Percentiles rank a stretch among this genome's conserved stretches.
Evolutionary conservation across 1,140 invertebrate genomes (phyloP).

Genomic region (Physella acuta): DNA sequence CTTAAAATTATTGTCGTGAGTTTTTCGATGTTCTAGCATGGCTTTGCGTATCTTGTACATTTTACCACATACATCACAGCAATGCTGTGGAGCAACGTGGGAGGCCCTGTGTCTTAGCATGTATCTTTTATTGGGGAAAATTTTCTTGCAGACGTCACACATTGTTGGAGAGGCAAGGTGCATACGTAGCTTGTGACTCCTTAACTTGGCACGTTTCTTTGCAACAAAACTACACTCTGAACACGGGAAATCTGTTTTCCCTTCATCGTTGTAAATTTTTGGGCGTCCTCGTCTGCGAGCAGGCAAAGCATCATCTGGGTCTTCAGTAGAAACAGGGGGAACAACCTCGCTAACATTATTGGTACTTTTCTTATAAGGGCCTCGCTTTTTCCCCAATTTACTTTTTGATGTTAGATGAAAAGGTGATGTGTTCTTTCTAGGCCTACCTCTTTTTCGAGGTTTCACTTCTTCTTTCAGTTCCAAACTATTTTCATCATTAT

Average conservation of each 20-base stretch:
- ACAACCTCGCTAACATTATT: no score
- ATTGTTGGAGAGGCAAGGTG: conserved; percentile 31
- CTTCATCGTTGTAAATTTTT: conserved; percentile 24
- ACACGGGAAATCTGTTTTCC: conserved; percentile 29
- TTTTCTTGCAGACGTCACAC: conserved; percentile 42
- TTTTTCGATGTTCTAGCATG: conserved; percentile 39
- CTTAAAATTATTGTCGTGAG: conserved; percentile 35
- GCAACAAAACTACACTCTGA: conserved; percentile 34
- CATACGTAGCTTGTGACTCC: conserved; percentile 29
- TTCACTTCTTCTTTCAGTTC: background rate
- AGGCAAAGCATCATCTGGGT: background rate
- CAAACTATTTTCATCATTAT: background rate
- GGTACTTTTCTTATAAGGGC: background rate
- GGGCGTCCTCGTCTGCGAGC: conserved; percentile 28
- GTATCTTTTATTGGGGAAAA: conserved; percentile 36
- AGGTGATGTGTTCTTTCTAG: background rate
- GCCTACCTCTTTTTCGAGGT: background rate
- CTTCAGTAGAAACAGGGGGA: background rate
- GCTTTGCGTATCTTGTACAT: conserved; percentile 41
- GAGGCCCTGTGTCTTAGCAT: conserved; percentile 38
- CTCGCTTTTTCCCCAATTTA: background rate
- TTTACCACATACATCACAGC: conserved; percentile 47
- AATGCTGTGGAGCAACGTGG: conserved; percentile 33
- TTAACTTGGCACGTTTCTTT: conserved; percentile 27
- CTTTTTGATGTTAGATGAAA: background rate